Evolutionary conservation across 2,888 invertebrate genomes (phyloP), one percentile per base, ranked within the genome.

Genomic region (Leucozona laternaria): DNA sequence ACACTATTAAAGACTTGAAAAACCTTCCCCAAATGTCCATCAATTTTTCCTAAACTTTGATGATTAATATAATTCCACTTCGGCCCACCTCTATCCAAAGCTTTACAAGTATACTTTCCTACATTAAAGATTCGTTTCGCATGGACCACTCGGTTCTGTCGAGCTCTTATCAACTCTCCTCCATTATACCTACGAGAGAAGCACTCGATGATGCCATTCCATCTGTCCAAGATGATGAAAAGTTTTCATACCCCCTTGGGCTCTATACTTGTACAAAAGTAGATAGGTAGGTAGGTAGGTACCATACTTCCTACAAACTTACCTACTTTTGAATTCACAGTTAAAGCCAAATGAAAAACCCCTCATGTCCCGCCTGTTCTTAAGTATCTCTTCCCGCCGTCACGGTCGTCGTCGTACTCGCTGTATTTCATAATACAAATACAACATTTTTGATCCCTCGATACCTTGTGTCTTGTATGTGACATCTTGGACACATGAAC

Each of bases 401-500:
- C n/a, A n/a, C n/a, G n/a, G n/a, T 11, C 55, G 64, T 48, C 45
- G 60, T 37, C 25, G 17, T 17, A 2, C 31, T 34, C 48, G 25
- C 25, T 4, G 31, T 66, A 31, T 40, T 40, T 31, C 37, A 22
- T 53, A 37, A 31, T 20, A 70, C 31, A 68, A 43, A 70, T 53
- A 72, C 64, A 70, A 71, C 68, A 53, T 62, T 62, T 73, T 68
- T 78, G 75, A 82, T 82, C 82, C 82, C 82, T 64, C 78, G 75
- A 79, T 79, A 64, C 64, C 86, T 71, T 71, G 53, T 79, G 68
- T 68, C 68, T 68, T 68, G 68, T 68, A 53, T 68, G 75, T 86
- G 82, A 86, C 86, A 86, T 86, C 86, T 86, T 82, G 86, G 82
- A 86, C 86, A 86, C 82, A 86, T 78, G 82, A 79, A 73, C 75